These are phyloP conservation scores for Cephonodes hylas DNA, from an alignment of 2,888 invertebrate genomes.

Conservation along the genomic window DNA sequence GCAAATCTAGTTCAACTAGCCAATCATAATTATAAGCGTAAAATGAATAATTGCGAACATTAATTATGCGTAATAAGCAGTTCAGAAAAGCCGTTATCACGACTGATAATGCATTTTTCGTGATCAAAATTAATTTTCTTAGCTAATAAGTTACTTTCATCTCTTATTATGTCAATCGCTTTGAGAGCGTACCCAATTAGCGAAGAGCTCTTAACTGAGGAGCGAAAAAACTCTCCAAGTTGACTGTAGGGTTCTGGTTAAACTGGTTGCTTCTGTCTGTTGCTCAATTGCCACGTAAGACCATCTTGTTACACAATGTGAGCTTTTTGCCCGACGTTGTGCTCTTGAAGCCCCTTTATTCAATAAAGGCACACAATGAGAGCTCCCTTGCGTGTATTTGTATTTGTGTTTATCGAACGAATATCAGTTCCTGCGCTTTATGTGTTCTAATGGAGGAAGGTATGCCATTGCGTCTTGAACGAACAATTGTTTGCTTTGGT, in stretches of 20 bases:
- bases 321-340: constrained; percentile 58
- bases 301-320: constrained; percentile 55
- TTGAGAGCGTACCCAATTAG: constrained; percentile 27
- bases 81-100: not conserved
- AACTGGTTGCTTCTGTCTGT: constrained; percentile 36
- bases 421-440: constrained; percentile 47
- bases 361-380: constrained; percentile 54
- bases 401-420: constrained; percentile 54
- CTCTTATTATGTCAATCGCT: constrained; percentile 15
- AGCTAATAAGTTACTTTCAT: constrained; percentile 19
- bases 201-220: constrained; percentile 30
- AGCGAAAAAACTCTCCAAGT: constrained; percentile 25
- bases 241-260: constrained; percentile 32
- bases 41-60: not conserved
- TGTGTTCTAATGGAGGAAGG: constrained; percentile 22
- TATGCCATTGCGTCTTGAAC: constrained; percentile 9
- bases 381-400: constrained; percentile 49
- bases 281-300: constrained; percentile 26
- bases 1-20: not conserved
- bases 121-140: constrained; percentile 15
- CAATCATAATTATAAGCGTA: not conserved
- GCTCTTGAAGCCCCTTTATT: constrained; percentile 25
- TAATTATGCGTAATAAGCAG: not conserved
- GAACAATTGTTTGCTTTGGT: constrained; percentile 1
- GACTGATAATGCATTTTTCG: constrained; percentile 5